phyloP scores from a whole-genome alignment of 2,113 vertebrate genomes.

The Acanthochromis polyacanthus region DNA sequence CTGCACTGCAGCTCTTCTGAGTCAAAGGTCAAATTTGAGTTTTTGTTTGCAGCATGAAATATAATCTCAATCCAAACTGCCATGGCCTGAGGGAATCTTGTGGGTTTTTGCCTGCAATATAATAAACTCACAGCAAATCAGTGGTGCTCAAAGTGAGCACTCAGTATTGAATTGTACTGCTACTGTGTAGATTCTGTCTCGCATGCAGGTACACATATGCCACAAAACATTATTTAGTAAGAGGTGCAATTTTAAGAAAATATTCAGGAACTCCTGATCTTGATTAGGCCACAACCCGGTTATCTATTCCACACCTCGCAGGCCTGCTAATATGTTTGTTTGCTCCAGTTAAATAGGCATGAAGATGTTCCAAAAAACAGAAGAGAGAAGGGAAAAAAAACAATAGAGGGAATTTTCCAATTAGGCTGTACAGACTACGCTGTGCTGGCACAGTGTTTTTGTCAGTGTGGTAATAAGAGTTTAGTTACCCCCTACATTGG shows the following conservation, averaged over 20 bases:
- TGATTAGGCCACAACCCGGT: not conserved
- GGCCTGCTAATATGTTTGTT: conserved; percentile 11
- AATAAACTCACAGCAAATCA: not conserved
- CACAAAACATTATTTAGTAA: not conserved
- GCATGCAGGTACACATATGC: not conserved
- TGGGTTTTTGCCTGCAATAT: not conserved
- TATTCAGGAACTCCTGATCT: not conserved
- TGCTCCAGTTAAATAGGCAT: conserved; percentile 19
- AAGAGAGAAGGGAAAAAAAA: conserved; percentile 3
- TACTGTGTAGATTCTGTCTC: not conserved
- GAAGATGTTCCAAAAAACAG: conserved; percentile 25
- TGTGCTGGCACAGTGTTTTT: conserved; percentile 59
- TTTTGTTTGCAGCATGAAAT: conserved; percentile 12
- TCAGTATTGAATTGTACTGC: not conserved
- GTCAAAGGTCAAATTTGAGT: conserved; percentile 35
- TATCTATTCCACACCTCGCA: not conserved
- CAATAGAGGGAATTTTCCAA: conserved; percentile 49
- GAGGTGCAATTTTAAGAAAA: not conserved
- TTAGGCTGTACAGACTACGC: conserved; percentile 46
- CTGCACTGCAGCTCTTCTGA: conserved; percentile 5
- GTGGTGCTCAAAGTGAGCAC: not conserved
- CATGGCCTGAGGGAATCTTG: not conserved
- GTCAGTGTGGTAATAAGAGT: conserved; percentile 64
- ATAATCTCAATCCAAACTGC: conserved; percentile 5
- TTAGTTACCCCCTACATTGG: conserved; percentile 66